Evolutionary conservation across 2,888 invertebrate genomes (phyloP), one percentile per base, ranked within the genome.

Genomic region (Heliconius hortense): DNA sequence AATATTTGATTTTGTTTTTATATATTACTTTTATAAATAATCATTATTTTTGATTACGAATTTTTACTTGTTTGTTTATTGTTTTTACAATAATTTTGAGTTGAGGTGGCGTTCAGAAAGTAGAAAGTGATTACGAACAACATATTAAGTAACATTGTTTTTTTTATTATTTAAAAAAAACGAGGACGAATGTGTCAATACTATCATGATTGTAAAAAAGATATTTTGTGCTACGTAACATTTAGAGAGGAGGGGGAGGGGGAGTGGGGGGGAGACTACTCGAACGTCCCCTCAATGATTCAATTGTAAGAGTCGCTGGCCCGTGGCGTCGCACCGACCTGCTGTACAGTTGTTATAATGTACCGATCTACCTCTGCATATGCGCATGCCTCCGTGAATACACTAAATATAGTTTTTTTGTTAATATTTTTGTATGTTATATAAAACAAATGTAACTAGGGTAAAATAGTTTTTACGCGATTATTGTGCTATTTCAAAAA

Each of bases 311-410:
- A 48, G 18, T 5, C 48, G 18, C 48, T 7, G 48, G 43, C 43
- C 48, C 48, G 43, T 48, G 68, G 68, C 28, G 68, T 72, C 39
- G 68, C 31, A 66, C 21, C 35, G 83, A 80, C 82, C 79, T 78
- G 83, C 82, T 81, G 81, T 80, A 81, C 81, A 84, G 82, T 85
- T 83, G 85, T 84, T 84, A 80, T 84, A 82, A 84, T 81, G 82
- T 87, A 91, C 89, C 92, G 86, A 93, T 86, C 93, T 93, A 93
- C 93, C 93, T 93, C 93, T 87, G 88, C 82, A 80, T 79, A 75
- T 78, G 82, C 87, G 82, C 87, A 89, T 88, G 91, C 91, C 93
- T 93, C 90, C 89, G 88, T 87, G 82, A 84, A 84, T 87, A 87
- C 88, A 88, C 84, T 89, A 83, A 87, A 85, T 87, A 89, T 90